A percentile compares a stretch with the other conserved stretches of the same genome.
Conservation (phyloP, 1,140 invertebrate species). For the Euwallacea similis region DNA sequence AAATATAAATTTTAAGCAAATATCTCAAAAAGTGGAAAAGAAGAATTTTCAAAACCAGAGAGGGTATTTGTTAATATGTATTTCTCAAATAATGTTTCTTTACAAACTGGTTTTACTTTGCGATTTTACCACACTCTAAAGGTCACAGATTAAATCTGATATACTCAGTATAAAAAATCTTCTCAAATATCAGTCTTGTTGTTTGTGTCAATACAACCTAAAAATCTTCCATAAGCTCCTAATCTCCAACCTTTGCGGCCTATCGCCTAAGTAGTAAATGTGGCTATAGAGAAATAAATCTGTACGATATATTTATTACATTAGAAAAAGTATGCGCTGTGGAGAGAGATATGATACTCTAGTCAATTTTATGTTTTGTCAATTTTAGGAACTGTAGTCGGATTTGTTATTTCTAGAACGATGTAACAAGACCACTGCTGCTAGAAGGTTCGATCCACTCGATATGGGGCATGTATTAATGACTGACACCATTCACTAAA, state of each 20-base stretch:
- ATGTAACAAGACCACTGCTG: neutral
- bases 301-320: conserved; percentile 33
- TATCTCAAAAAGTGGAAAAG: too few species aligned
- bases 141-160: too few species aligned
- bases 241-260: conserved; percentile 10
- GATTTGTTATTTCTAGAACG: conserved; percentile 25
- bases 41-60: too few species aligned
- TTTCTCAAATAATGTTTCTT: too few species aligned
- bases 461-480: too few species aligned
- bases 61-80: too few species aligned
- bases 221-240: neutral
- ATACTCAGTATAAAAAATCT: too few species aligned
- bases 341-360: conserved; percentile 47
- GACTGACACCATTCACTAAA: too few species aligned
- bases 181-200: neutral
- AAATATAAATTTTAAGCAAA: too few species aligned
- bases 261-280: conserved; percentile 50
- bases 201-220: neutral
- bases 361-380: conserved; percentile 55
- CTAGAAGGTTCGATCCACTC: too few species aligned
- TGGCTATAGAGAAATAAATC: conserved; percentile 46
- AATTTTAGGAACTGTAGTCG: conserved; percentile 49
- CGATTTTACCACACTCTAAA: too few species aligned
- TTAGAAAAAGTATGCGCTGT: conserved; percentile 46
- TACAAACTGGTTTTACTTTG: too few species aligned